Evolutionary conservation across 2,113 vertebrate genomes (phyloP).

Genomic region (human (Homo sapiens)): DNA sequence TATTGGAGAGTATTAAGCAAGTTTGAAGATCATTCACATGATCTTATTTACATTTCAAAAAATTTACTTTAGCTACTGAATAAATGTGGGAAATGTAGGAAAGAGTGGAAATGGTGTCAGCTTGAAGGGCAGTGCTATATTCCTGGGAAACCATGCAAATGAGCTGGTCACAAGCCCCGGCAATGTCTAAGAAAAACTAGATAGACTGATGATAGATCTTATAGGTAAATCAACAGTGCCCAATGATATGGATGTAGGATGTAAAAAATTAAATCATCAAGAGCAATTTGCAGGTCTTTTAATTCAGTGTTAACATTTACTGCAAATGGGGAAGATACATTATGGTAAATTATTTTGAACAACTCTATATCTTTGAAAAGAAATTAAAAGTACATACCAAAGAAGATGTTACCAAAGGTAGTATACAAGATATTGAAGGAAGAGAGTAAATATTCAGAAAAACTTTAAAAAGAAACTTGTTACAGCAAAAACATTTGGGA

Average conservation of each 20-base stretch:
- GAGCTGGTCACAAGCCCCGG: neutral
- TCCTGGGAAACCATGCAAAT: neutral
- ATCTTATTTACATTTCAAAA: neutral
- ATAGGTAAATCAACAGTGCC: neutral
- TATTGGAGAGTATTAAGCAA: neutral
- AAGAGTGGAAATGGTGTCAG: neutral
- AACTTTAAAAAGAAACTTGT: neutral
- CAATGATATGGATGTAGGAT: neutral
- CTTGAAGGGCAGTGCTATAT: neutral
- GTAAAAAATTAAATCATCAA: neutral
- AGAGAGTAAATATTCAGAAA: neutral
- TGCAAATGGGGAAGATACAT: neutral
- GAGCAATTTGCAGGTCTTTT: neutral
- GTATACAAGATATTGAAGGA: neutral
- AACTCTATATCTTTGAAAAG: neutral
- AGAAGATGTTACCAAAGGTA: rapidly evolving
- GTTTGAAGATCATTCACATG: neutral
- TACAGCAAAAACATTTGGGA: neutral
- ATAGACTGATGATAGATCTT: neutral
- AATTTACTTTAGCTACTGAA: neutral
- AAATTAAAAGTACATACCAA: neutral
- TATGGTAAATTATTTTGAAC: neutral
- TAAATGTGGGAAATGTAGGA: neutral
- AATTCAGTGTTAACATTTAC: neutral
- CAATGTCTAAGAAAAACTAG: neutral